A percentile compares a stretch with the other conserved stretches of the same genome.
These are phyloP conservation scores for Tipula vernalis DNA, from an alignment of 2,888 invertebrate species.

Conservation along the genomic window DNA sequence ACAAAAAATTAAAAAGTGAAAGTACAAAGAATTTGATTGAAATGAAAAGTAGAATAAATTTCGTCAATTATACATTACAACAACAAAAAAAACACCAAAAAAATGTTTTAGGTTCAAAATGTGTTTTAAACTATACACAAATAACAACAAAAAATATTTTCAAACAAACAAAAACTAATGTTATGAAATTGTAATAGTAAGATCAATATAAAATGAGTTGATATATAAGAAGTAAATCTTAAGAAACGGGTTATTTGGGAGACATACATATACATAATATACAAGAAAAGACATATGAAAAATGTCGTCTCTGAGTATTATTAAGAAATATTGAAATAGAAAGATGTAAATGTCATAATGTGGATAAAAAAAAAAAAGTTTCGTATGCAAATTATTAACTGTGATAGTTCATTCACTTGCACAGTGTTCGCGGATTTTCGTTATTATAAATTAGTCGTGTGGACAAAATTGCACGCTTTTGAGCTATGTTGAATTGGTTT, in stretches of 20 bases:
- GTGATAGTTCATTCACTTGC: neutral
- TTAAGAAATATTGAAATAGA: neutral
- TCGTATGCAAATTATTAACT: neutral
- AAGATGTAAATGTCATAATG: neutral
- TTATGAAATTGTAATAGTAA: neutral
- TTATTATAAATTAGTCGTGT: neutral
- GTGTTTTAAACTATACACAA: neutral
- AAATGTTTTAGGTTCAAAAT: neutral
- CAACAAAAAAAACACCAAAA: neutral
- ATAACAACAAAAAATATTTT: neutral
- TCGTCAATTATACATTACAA: neutral
- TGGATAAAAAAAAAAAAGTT: neutral
- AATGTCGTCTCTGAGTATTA: neutral
- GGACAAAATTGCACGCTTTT: neutral
- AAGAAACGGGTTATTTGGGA: neutral
- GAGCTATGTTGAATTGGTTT: neutral
- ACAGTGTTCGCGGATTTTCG: neutral
- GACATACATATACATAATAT: neutral
- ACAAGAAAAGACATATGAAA: neutral
- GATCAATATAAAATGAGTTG: neutral
- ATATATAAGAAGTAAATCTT: neutral
- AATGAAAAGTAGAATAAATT: constrained; percentile 4
- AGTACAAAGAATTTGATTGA: neutral
- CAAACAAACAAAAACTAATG: neutral
- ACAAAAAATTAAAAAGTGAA: neutral